Evolutionary conservation across 2,888 invertebrate genomes (phyloP), one percentile per base, ranked within the genome.

Genomic region (Drosophila putrida): DNA sequence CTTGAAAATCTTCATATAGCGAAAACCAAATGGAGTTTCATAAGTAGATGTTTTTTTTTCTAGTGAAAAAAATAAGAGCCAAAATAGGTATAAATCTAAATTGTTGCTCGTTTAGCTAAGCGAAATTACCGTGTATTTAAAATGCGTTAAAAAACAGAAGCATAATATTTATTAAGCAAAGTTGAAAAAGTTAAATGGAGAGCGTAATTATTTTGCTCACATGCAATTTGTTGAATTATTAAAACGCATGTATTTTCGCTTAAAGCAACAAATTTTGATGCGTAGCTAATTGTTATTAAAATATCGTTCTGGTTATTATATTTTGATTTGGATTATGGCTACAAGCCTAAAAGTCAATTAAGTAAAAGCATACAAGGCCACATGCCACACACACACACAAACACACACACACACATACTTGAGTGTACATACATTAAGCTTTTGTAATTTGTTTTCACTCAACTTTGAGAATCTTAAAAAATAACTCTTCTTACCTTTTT

Each of bases 191-290:
- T 27, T 41, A 11, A 53, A 53, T 53, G 41, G 20, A 43, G 33
- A n/a, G n/a, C 54, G n/a, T 53, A 43, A 41, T 58, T 49, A 43
- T 28, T 28, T 38, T 33, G 27, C 38, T 33, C 31, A 46, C 44
- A 51, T 65, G 51, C 51, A 46, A 53, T 41, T 60, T 38, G 28
- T 20, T 60, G 35, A 65, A 60, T 60, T 60, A 66, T 61, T 54
- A 15, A 61, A 41, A 36, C 4, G 51, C 33, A 33, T 51, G 41
- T 10, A 10, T 20, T 28, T 47, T 20, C 20, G 28, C 13, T 53
- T 55, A 6, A n/a, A 27, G 43, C 41, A 36, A 55, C 2, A 43
- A 53, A 60, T 28, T 43, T 4, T 47, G 25, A 35, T 54, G 60
- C 27, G 54, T 20, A 28, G 47, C 55, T 50, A 44, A 51, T 60